Evolutionary conservation across 2,797 vertebrate genomes (phyloP).

Genomic region (Chaetodon trifasciatus): DNA sequence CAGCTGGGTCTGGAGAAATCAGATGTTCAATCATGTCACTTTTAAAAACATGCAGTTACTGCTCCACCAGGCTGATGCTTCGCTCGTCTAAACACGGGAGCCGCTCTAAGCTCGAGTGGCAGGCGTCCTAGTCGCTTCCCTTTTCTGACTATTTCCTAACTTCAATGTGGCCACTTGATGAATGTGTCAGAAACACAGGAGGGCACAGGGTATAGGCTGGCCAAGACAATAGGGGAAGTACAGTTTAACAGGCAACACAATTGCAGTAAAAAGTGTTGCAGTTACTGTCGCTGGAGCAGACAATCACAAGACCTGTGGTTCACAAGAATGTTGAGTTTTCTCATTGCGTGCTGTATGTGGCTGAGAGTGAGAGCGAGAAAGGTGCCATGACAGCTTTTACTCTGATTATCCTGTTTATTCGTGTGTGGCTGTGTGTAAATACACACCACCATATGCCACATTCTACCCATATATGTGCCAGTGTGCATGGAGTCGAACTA

Average conservation of each 20-base stretch:
- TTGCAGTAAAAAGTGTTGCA: conserved; percentile 3
- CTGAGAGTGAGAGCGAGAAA: background rate
- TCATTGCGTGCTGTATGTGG: background rate
- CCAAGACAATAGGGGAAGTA: conserved; percentile 32
- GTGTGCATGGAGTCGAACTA: background rate
- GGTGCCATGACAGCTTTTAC: background rate
- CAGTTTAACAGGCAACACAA: background rate
- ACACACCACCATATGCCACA: too few relatives aligned
- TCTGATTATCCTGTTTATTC: too few relatives aligned
- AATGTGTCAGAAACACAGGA: conserved; percentile 11
- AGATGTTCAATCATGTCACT: background rate
- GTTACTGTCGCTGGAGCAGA: background rate
- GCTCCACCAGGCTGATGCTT: background rate
- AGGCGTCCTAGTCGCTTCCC: background rate
- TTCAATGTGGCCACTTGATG: background rate
- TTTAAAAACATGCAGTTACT: background rate
- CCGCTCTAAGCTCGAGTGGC: background rate
- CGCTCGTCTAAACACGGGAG: background rate
- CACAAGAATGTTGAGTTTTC: background rate
- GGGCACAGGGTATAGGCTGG: conserved; percentile 10
- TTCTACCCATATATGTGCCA: background rate
- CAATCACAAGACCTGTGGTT: background rate
- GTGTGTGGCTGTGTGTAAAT: background rate
- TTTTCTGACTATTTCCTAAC: conserved; percentile 19
- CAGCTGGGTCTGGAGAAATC: background rate